These are phyloP conservation scores for Poecile montanus DNA, from an alignment of 2,797 vertebrate genomes.

Conservation along the genomic window DNA sequence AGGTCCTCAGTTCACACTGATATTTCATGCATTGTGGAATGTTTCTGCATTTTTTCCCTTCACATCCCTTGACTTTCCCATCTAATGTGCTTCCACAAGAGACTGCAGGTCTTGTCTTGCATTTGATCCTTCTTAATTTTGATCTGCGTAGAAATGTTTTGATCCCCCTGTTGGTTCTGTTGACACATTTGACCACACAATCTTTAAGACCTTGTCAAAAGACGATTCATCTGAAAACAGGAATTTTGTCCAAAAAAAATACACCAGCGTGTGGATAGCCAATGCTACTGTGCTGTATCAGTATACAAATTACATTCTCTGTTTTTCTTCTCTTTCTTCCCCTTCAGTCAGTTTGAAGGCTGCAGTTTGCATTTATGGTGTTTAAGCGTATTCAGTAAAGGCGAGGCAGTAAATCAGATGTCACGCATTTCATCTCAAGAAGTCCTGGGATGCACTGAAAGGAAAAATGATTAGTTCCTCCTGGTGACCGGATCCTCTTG, in stretches of 20 bases:
- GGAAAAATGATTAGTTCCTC: neutral
- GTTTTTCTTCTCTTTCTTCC: neutral
- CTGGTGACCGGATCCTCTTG: neutral
- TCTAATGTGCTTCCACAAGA: neutral
- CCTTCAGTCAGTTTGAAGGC: neutral
- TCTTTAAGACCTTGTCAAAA: neutral
- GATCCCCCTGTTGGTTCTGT: neutral
- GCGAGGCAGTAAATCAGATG: neutral
- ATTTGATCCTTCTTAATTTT: neutral
- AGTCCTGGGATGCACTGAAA: neutral
- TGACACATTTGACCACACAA: neutral
- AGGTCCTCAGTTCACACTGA: neutral
- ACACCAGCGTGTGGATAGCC: neutral
- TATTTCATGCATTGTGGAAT: neutral
- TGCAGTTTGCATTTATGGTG: neutral
- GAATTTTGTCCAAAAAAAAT: neutral
- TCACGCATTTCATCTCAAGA: neutral
- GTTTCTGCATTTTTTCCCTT: neutral
- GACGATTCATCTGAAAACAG: neutral
- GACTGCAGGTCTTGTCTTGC: neutral
- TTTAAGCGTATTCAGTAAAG: neutral
- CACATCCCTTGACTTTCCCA: neutral
- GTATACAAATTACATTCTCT: neutral
- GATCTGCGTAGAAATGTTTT: neutral
- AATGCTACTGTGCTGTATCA: neutral